Conservation (phyloP, 2,797 vertebrate genomes). For the Mormyrus hasselquistii region DNA sequence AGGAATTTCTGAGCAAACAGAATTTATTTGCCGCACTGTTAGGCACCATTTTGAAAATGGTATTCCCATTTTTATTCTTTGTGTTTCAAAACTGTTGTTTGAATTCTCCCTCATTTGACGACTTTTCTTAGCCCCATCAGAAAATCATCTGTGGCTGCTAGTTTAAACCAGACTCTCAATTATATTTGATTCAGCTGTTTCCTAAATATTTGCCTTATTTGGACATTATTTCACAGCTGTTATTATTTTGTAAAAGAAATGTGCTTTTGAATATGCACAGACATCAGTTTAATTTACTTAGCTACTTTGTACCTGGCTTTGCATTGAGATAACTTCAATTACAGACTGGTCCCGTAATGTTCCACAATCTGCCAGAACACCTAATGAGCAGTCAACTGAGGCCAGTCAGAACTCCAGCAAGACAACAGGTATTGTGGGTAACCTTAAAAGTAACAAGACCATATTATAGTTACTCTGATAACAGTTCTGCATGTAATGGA, state of each 20-base stretch:
- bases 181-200: neutral
- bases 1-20: neutral
- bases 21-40: neutral
- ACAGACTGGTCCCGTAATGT: slow-evolving; percentile 65
- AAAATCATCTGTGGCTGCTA: neutral
- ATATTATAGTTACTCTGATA: neutral
- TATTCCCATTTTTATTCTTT: neutral
- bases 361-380: slow-evolving; percentile 46
- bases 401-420: slow-evolving; percentile 52
- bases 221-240: neutral
- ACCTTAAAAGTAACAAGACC: neutral
- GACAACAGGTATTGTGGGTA: slow-evolving; percentile 36
- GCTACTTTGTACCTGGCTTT: neutral
- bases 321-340: slow-evolving; percentile 34
- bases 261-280: neutral
- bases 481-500: neutral
- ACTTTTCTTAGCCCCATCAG: neutral
- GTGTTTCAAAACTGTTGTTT: neutral
- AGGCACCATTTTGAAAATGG: neutral
- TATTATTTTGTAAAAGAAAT: neutral
- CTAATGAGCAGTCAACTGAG: slow-evolving; percentile 57
- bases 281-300: neutral
- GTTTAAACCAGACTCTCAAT: neutral
- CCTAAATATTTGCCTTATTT: neutral
- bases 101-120: neutral